phyloP scores from a whole-genome alignment of 2,113 vertebrate species.

The Procavia capensis region DNA sequence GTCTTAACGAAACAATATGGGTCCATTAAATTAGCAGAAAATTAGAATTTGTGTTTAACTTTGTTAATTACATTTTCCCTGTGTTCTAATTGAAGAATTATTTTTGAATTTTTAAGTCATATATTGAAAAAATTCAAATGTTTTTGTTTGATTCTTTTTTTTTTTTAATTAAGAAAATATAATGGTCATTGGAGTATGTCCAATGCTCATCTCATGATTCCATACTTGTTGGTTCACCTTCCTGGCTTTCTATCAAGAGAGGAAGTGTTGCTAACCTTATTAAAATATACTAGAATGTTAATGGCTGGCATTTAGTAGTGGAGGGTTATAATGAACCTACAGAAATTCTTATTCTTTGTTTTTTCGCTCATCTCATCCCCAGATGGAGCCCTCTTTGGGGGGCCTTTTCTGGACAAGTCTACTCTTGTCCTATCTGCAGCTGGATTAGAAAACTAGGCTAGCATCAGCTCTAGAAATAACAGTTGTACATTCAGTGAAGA shows the following conservation, averaged over 20 bases:
- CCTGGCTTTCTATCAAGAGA: neutral
- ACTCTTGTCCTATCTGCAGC: neutral
- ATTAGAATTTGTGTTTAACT: neutral
- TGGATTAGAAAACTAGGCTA: neutral
- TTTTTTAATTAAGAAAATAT: neutral
- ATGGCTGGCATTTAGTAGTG: neutral
- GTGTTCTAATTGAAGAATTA: neutral
- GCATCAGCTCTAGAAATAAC: neutral
- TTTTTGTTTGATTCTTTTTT: constrained; percentile 33
- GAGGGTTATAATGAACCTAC: neutral
- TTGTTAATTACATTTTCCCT: neutral
- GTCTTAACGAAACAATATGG: neutral
- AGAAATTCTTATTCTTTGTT: neutral
- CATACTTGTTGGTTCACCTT: neutral
- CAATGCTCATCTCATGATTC: neutral
- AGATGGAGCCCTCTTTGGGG: neutral
- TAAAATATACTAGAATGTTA: neutral
- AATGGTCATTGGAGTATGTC: no score
- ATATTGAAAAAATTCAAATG: neutral
- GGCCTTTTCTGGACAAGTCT: neutral
- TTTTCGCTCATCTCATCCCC: neutral
- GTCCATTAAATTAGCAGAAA: neutral
- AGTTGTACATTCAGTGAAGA: neutral
- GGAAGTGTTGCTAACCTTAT: neutral
- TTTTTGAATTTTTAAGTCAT: neutral